Evolutionary conservation across 2,797 vertebrate genomes (phyloP).

Genomic region (Danio jaintianensis): DNA sequence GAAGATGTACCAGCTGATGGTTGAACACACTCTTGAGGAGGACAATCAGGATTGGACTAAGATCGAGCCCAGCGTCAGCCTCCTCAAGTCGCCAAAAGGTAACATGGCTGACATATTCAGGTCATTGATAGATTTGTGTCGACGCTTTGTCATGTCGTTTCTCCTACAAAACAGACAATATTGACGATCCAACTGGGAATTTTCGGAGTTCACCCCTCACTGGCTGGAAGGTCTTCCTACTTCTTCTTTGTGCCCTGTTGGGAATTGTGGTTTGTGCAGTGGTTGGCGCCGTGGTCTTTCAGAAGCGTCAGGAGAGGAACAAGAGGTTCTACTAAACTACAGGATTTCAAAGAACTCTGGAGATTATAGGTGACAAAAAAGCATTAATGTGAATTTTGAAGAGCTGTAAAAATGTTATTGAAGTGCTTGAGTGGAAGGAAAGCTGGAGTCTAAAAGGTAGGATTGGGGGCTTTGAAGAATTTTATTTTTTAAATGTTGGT

Average conservation of each 20-base stretch:
- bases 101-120: neutral
- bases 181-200: conserved; percentile 95
- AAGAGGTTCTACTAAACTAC: conserved; percentile 92
- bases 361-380: conserved; percentile 59
- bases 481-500: neutral
- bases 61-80: conserved; percentile 93
- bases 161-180: conserved; percentile 83
- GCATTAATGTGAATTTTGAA: conserved; percentile 77
- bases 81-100: conserved; percentile 98
- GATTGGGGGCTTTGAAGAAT: conserved; percentile 11
- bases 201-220: conserved; percentile 94
- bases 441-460: conserved; percentile 2
- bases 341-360: conserved; percentile 58
- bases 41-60: conserved; percentile 96
- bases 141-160: neutral
- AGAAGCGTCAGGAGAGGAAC: conserved; percentile 97
- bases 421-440: conserved; percentile 66
- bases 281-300: conserved; percentile 96
- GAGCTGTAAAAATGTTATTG: conserved; percentile 74
- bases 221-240: conserved; percentile 95
- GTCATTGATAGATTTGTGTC: neutral
- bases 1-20: conserved; percentile 98
- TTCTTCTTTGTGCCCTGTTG: conserved; percentile 91
- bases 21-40: conserved; percentile 92
- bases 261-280: conserved; percentile 94